Evolutionary conservation across 1,140 invertebrate species (phyloP).

Genomic region (Triops longicaudatus): DNA sequence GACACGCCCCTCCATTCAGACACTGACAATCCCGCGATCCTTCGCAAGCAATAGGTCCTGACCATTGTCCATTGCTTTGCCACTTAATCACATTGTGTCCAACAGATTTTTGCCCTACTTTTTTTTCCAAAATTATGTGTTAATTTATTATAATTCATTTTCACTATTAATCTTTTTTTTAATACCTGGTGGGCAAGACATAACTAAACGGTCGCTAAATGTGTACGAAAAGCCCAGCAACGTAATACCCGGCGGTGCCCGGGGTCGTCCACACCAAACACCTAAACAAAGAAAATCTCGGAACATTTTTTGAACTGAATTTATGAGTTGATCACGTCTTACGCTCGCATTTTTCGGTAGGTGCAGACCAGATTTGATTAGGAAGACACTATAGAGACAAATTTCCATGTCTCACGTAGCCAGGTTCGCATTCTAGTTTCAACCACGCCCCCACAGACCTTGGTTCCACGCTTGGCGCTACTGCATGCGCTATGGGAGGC

Average conservation of each 20-base stretch:
- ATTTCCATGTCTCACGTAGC: conserved; percentile 43
- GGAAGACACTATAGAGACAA: conserved; percentile 42
- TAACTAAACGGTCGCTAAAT: conserved; percentile 42
- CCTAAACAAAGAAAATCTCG: conserved; percentile 36
- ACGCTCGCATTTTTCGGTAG: conserved; percentile 44
- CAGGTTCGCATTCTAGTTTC: conserved; percentile 36
- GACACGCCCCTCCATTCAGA: conserved; percentile 34
- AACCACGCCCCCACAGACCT: conserved; percentile 34
- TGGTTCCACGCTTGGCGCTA: conserved; percentile 28
- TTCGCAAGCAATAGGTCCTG: conserved; percentile 36
- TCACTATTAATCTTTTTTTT: not conserved
- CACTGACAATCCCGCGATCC: conserved; percentile 24
- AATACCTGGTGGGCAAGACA: conserved; percentile 41
- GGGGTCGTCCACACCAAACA: conserved; percentile 41
- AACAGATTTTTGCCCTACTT: conserved; percentile 31
- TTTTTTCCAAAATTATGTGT: not conserved
- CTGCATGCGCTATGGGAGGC: conserved; percentile 24
- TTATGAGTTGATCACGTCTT: conserved; percentile 24
- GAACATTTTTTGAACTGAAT: conserved; percentile 19
- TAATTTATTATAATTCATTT: conserved; percentile 8
- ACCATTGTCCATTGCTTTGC: conserved; percentile 38
- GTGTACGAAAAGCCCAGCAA: conserved; percentile 44
- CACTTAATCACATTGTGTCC: conserved; percentile 38
- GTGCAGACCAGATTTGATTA: conserved; percentile 46
- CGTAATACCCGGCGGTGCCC: conserved; percentile 35